These are phyloP conservation scores for Hypomecis punctinalis DNA, from an alignment of 2,888 invertebrate species.

Conservation along the genomic window DNA sequence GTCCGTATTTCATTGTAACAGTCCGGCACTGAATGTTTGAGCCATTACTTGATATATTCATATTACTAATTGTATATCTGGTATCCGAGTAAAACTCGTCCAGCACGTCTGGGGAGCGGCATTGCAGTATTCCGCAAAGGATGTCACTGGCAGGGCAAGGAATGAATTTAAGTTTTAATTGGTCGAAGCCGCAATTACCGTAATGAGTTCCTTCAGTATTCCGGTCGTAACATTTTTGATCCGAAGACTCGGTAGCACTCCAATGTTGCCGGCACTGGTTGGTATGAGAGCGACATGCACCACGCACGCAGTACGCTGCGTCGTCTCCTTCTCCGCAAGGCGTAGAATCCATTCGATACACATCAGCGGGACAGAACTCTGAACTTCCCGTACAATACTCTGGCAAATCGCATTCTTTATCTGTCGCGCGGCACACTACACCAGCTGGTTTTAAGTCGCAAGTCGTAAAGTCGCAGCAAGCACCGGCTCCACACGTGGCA, in stretches of 20 bases:
- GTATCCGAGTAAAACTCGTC: constrained; percentile 98
- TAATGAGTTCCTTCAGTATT: constrained; percentile 92
- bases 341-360: constrained; percentile 95
- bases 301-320: constrained; percentile 95
- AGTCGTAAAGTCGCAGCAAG: constrained; percentile 94
- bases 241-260: constrained; percentile 95
- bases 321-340: constrained; percentile 86
- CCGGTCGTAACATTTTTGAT: constrained; percentile 91
- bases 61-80: constrained; percentile 91
- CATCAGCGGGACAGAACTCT: constrained; percentile 96
- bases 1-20: background rate
- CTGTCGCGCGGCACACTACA: constrained; percentile 91
- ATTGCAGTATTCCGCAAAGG: constrained; percentile 97
- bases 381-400: constrained; percentile 98
- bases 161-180: constrained; percentile 88
- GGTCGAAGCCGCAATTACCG: constrained; percentile 98
- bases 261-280: constrained; percentile 97
- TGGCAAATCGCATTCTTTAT: constrained; percentile 96
- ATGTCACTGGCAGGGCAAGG: constrained; percentile 89
- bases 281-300: constrained; percentile 93
- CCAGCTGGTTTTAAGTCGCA: constrained; percentile 91
- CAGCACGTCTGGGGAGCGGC: constrained; percentile 96
- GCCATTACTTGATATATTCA: constrained; percentile 90
- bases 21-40: background rate
- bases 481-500: constrained; percentile 97